These are phyloP conservation scores for Pseudopipra pipra DNA, from an alignment of 2,113 vertebrate species.

Conservation along the genomic window DNA sequence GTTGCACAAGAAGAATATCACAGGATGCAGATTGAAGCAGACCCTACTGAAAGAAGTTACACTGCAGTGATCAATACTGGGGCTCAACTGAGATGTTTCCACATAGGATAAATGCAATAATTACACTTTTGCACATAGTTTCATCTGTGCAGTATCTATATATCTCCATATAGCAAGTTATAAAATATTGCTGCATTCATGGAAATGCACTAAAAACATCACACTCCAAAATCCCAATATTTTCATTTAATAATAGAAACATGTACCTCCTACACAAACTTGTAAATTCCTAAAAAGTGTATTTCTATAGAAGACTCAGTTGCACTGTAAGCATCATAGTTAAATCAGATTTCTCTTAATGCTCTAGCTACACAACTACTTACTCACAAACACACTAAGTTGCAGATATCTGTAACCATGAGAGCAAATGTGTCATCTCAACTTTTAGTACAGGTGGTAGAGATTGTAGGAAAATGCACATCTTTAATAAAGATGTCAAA, in stretches of 20 bases:
- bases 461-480: background rate
- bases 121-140: background rate
- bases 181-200: background rate
- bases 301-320: background rate
- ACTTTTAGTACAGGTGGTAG: background rate
- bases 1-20: background rate
- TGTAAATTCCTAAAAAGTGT: background rate
- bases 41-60: background rate
- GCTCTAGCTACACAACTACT: background rate
- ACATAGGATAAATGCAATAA: background rate
- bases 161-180: background rate
- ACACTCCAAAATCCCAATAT: background rate
- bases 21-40: background rate
- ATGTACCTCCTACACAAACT: background rate
- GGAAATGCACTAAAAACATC: background rate
- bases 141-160: background rate
- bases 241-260: background rate
- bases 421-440: background rate
- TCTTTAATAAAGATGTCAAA: background rate
- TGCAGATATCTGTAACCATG: background rate
- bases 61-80: background rate
- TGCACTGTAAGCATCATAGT: background rate
- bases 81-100: background rate
- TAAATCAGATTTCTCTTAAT: background rate
- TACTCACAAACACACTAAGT: background rate